Evolutionary conservation across 2,113 vertebrate species (phyloP).

Genomic region (Ameiurus melas): DNA sequence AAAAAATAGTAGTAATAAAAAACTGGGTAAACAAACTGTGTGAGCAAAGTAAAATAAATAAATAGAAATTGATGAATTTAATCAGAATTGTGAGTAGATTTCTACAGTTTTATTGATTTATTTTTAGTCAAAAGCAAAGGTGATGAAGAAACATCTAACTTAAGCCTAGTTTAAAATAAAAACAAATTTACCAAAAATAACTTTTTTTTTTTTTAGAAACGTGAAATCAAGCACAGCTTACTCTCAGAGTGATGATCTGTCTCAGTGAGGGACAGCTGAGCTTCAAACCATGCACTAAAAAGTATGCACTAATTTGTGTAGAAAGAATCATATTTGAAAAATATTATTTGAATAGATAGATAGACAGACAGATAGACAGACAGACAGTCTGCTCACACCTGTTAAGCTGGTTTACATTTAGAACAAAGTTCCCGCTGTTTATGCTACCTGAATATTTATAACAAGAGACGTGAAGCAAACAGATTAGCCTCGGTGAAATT

Average conservation of each 20-base stretch:
- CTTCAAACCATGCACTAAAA: not conserved
- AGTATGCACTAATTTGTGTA: not conserved
- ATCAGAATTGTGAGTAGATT: not conserved
- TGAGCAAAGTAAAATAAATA: not conserved
- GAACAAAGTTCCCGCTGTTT: not conserved
- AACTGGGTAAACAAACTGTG: too few species aligned
- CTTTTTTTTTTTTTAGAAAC: not conserved
- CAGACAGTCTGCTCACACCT: not conserved
- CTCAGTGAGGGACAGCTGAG: not conserved
- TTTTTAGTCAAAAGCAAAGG: not conserved
- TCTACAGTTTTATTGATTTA: not conserved
- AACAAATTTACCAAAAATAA: not conserved
- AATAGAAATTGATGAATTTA: not conserved
- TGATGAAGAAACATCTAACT: not conserved
- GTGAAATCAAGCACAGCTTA: not conserved
- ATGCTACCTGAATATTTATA: slow-evolving; percentile 1
- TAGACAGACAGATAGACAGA: not conserved
- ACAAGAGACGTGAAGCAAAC: not conserved
- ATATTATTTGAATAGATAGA: not conserved
- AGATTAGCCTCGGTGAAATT: not conserved
- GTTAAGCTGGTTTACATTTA: not conserved
- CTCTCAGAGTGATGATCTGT: not conserved
- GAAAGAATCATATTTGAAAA: not conserved
- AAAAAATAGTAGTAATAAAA: too few species aligned
- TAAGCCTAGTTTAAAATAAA: not conserved